phyloP scores from a whole-genome alignment of 1,140 invertebrate genomes.

The Eciton burchellii region DNA sequence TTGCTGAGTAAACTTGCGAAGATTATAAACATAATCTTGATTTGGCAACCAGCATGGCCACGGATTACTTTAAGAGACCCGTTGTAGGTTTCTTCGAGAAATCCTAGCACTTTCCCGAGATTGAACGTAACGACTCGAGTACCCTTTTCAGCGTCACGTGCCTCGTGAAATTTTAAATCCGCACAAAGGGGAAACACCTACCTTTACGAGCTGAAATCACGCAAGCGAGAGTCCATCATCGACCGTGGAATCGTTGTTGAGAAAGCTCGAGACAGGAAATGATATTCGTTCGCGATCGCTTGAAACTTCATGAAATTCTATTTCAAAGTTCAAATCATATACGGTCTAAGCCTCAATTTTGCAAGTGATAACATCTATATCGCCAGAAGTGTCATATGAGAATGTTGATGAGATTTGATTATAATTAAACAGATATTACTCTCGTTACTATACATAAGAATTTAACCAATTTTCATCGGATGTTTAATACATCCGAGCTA shows the following conservation, averaged over 20 bases:
- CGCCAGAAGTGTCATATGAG: slow-evolving; percentile 21
- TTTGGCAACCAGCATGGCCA: background rate
- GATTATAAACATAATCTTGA: background rate
- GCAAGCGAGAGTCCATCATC: slow-evolving; percentile 36
- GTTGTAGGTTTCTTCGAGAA: background rate
- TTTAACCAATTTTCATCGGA: background rate
- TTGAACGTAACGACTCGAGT: slow-evolving; percentile 38
- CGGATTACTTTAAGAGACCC: background rate
- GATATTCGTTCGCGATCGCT: slow-evolving; percentile 47
- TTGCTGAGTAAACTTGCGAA: background rate
- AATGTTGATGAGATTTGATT: slow-evolving; percentile 44
- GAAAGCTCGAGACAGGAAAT: slow-evolving; percentile 47
- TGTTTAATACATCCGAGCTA: background rate
- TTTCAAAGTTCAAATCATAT: slow-evolving; percentile 51
- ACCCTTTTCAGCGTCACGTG: slow-evolving; percentile 29
- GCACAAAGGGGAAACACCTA: slow-evolving; percentile 29
- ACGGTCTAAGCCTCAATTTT: slow-evolving; percentile 35
- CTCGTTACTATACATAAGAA: background rate
- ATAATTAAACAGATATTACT: slow-evolving; percentile 24
- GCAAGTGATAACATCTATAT: slow-evolving; percentile 55
- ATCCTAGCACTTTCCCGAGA: slow-evolving; percentile 19
- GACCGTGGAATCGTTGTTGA: slow-evolving; percentile 34
- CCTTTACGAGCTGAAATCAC: slow-evolving; percentile 59
- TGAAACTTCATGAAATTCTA: slow-evolving; percentile 62
- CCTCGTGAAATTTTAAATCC: slow-evolving; percentile 55